Percentiles rank a stretch among this genome's conserved stretches.
phyloP scores from a whole-genome alignment of 1,140 invertebrate genomes.

The Drosophila varians region DNA sequence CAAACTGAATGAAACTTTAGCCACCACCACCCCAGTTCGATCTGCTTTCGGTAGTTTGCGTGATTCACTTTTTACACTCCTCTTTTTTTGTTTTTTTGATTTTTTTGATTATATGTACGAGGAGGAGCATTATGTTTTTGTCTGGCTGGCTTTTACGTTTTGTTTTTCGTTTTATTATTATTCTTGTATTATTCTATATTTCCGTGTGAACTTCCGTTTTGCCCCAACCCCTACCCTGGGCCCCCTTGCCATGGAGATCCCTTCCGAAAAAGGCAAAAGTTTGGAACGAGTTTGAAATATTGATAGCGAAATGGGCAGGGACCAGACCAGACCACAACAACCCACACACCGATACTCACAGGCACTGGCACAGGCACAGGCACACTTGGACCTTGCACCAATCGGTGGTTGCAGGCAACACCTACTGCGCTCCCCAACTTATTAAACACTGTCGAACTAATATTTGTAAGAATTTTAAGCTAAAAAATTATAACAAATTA shows the following conservation, averaged over 20 bases:
- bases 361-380: constrained; percentile 3
- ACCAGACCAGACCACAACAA: constrained; percentile 46
- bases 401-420: constrained; percentile 64
- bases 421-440: constrained; percentile 51
- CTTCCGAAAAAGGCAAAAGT: constrained; percentile 69
- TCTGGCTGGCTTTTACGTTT: constrained; percentile 44
- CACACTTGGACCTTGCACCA: constrained; percentile 53
- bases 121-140: constrained; percentile 54
- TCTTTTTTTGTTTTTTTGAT: constrained; percentile 44
- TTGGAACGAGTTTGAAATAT: constrained; percentile 79
- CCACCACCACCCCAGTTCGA: constrained; percentile 39
- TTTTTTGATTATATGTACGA: constrained; percentile 47
- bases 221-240: constrained; percentile 3
- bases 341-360: constrained; percentile 43
- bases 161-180: constrained; percentile 52
- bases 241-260: background rate
- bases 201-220: constrained; percentile 81
- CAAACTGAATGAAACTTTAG: constrained; percentile 32
- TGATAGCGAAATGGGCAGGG: constrained; percentile 70
- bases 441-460: constrained; percentile 5
- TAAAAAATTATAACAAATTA: too few relatives aligned
- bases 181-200: constrained; percentile 72
- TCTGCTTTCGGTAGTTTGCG: constrained; percentile 41
- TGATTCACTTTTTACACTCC: constrained; percentile 61
- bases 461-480: too few relatives aligned